Evolutionary conservation across 2,113 vertebrate genomes (phyloP), one percentile per base, ranked within the genome.

Genomic region (Chelonoidis abingdonii): DNA sequence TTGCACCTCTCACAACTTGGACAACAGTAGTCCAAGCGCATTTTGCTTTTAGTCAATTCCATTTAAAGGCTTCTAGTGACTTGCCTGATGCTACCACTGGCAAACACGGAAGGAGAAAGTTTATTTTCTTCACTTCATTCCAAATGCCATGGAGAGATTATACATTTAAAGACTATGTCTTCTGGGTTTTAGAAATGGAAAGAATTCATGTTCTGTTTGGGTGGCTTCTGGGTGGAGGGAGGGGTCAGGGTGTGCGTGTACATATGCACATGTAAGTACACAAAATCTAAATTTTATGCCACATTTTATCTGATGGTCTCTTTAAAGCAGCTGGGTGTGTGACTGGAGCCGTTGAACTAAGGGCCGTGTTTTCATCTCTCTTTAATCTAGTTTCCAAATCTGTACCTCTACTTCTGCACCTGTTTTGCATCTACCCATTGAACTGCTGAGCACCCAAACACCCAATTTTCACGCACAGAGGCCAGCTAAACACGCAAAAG

Each of bases 91-190:
- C 91, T 78, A 19, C 53, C 53, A 54, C 11, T 69, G 35, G 17
- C 62, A 65, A 69, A n/a, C 35, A 69, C 8, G 2, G 65, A 35
- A n/a, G 78, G 84, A 86, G n/a, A 41, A 0, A 24, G 4, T 59
- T 52, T 41, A 31, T 88, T 88, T 90, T 89, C 4, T 72, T 86
- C 41, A 17, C 78, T 90, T 80, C 54, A 90, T 90, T 90, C 85
- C 76, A 59, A 82, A 83, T 75, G 41, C 21, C 25, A 56, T 4
- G 83, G 92, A 91, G 82, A 89, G 35, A 88, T 27, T 27, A 1
- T 56, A 24, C 29, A 35, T 6, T 31, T 35, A 81, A 86, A 78
- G 22, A 81, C 1, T 41, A 84, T 24, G 87, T 57, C 76, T 79
- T 69, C 69, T 19, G 84, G 86, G n/a, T 75, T 91, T 41, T 86